These are phyloP conservation scores for Paedocypris sp. DNA, from an alignment of 2,113 vertebrate genomes.

Conservation along the genomic window DNA sequence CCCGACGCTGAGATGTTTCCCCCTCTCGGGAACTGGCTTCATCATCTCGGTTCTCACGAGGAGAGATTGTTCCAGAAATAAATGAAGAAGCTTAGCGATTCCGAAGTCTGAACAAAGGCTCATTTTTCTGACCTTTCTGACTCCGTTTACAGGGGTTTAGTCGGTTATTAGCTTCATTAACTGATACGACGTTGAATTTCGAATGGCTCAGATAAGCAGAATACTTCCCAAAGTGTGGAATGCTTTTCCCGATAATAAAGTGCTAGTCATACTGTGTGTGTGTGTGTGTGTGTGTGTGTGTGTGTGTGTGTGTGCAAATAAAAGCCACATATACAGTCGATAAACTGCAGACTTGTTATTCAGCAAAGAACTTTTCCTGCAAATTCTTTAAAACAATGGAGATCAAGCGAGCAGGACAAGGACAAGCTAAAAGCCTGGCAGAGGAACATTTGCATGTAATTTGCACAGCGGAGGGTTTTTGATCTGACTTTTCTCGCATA, in stretches of 20 bases:
- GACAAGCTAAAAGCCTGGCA: neutral
- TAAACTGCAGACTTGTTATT: too few species aligned
- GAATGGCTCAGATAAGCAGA: constrained; percentile 38
- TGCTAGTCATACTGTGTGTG: too few species aligned
- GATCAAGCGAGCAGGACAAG: neutral
- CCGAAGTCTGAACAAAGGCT: constrained; percentile 29
- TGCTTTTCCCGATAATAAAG: too few species aligned
- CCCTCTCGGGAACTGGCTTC: constrained; percentile 28
- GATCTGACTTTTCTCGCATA: neutral
- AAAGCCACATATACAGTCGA: too few species aligned
- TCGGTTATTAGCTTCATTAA: neutral
- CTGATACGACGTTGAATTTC: neutral
- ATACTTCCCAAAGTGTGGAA: constrained; percentile 4
- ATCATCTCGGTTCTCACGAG: constrained; percentile 22
- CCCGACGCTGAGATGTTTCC: neutral
- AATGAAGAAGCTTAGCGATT: constrained; percentile 26
- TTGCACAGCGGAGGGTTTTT: neutral
- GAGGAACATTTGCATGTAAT: neutral
- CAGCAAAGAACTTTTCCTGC: too few species aligned
- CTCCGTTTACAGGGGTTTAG: constrained; percentile 38
- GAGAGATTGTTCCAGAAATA: constrained; percentile 25
- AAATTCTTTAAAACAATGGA: neutral
- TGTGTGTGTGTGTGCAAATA: too few species aligned
- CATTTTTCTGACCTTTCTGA: constrained; percentile 30
- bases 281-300: too few species aligned